Evolutionary conservation across 1,140 invertebrate species (phyloP).

Genomic region (Polypedilum vanderplanki): DNA sequence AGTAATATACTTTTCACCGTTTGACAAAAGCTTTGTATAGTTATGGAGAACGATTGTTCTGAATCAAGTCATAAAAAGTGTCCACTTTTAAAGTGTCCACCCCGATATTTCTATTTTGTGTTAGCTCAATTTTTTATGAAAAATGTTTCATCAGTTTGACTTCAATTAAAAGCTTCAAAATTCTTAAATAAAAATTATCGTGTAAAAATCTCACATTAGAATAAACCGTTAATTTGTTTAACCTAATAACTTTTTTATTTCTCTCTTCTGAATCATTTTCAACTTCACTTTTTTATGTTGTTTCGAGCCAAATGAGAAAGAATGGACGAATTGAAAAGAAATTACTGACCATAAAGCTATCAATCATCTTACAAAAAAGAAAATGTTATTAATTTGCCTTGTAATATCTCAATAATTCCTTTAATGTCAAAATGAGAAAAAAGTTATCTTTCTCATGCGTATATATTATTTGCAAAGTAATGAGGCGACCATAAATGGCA

Average conservation of each 20-base stretch:
- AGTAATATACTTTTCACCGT: too few relatives aligned
- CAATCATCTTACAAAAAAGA: not conserved
- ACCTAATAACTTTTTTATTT: constrained; percentile 13
- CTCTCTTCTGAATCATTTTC: not conserved
- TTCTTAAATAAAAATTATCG: not conserved
- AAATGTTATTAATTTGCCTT: constrained; percentile 16
- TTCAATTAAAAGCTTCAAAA: not conserved
- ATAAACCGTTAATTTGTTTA: constrained; percentile 14
- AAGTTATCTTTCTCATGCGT: too few relatives aligned
- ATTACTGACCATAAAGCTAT: constrained; percentile 9
- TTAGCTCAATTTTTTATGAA: not conserved
- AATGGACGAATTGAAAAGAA: not conserved
- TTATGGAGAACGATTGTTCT: too few relatives aligned
- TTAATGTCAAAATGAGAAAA: too few relatives aligned
- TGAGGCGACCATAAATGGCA: too few relatives aligned
- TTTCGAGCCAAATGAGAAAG: too few relatives aligned
- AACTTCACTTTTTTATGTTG: not conserved
- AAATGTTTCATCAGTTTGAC: not conserved
- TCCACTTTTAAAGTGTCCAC: too few relatives aligned
- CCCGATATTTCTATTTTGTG: too few relatives aligned
- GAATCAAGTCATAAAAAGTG: too few relatives aligned
- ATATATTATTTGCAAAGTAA: too few relatives aligned
- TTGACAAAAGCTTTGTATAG: too few relatives aligned
- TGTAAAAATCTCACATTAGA: not conserved
- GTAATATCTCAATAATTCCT: not conserved